Base-by-base conservation (phyloP, 1,140 invertebrate species). In the Diprion similis region DNA sequence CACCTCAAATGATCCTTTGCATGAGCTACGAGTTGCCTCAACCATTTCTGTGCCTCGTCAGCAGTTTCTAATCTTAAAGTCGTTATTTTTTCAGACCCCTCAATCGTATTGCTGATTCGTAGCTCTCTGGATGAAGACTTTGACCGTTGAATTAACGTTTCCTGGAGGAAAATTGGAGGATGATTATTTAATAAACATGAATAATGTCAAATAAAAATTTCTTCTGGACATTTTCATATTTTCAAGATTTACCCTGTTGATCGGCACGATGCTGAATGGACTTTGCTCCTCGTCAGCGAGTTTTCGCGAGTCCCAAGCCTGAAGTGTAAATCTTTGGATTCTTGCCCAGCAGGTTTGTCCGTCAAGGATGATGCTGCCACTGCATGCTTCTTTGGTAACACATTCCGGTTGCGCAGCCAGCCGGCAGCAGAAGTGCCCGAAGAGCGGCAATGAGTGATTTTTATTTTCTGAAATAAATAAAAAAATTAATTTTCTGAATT, bases 371-470 rank as follows among this genome's bases (percentile, higher is more conserved):
- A 93, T 82, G 73, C 85, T 89, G 6, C 91, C 91, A 13, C 89
- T 86, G 73, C 87, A 87, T 59, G 89, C 82, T 71, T 92, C 89
- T 75, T 91, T 88, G 37, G 86, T 84, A 17, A 92, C 83, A 82
- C 90, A 92, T 68, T 92, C 89, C 9, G 93, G 93, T 76, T 92
- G 90, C 48, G 92, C 91, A 6, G 92, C 92, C 51, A 94, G 84
- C 66, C 92, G 91, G 84, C 92, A 94, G 79, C 93, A 94, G 80
- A 94, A 94, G 79, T 94, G 92, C 10, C 93, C 93, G 83, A 94
- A 94, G 19, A 94, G 81, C 17, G 93, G 93, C 73, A 94, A 83
- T 76, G 91, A 87, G 72, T 90, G 86, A 71, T 85, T 85, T 71
- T 88, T 89, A 71, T 89, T 90, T 71, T 91, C 91, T 90, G 79